These are phyloP conservation scores for Armadillidium nasatum DNA, from an alignment of 1,140 invertebrate genomes.

Conservation along the genomic window DNA sequence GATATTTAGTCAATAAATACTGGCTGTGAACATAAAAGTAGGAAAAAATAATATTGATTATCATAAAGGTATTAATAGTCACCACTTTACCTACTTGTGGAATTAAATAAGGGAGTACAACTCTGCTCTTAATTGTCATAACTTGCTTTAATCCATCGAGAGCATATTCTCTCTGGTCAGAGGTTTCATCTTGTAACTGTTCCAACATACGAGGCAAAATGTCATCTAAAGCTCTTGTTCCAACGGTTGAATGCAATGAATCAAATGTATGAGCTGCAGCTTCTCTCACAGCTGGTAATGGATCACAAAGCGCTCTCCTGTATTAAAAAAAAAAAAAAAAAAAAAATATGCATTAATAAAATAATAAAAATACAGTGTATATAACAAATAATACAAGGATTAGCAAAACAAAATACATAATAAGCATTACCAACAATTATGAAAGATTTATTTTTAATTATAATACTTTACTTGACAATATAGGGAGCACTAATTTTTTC, in stretches of 20 bases:
- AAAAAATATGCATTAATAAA: too few relatives aligned
- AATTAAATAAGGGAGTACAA: constrained; percentile 90
- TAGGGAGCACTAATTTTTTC: too few relatives aligned
- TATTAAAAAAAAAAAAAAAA: constrained; percentile 43
- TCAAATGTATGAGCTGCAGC: constrained; percentile 96
- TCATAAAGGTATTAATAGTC: too few relatives aligned
- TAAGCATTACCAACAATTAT: too few relatives aligned
- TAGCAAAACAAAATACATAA: too few relatives aligned
- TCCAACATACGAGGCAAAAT: constrained; percentile 87
- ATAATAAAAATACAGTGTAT: background rate
- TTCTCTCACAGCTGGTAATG: constrained; percentile 81
- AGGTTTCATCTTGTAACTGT: constrained; percentile 62
- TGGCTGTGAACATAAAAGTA: too few relatives aligned
- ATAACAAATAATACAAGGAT: too few relatives aligned
- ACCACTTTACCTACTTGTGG: constrained; percentile 56
- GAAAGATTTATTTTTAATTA: too few relatives aligned
- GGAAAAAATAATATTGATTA: too few relatives aligned
- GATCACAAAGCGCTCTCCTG: constrained; percentile 86
- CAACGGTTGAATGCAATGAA: constrained; percentile 88
- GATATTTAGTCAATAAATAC: too few relatives aligned
- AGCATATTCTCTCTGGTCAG: constrained; percentile 68
- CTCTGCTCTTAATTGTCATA: constrained; percentile 92
- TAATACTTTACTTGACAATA: too few relatives aligned
- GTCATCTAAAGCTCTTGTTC: constrained; percentile 90
- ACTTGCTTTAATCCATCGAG: constrained; percentile 92